phyloP scores from a whole-genome alignment of 2,888 invertebrate genomes.

The Drymonia ruficornis region DNA sequence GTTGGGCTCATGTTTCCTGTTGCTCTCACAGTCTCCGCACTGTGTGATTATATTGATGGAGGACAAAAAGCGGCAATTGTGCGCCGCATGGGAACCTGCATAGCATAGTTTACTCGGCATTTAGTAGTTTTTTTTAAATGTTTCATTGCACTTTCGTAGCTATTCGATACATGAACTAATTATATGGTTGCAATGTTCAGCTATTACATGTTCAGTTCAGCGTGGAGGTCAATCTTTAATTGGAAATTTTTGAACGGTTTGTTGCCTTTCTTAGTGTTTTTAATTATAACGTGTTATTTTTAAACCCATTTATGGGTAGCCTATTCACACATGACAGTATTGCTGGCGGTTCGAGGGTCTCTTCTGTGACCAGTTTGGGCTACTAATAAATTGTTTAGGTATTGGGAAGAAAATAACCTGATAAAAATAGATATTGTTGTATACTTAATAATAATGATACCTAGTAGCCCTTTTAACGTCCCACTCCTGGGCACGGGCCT shows the following conservation, averaged over 20 bases:
- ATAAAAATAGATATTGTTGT: too few species aligned
- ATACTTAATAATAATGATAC: too few species aligned
- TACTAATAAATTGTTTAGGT: too few species aligned
- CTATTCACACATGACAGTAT: too few species aligned
- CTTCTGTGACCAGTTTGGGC: too few species aligned
- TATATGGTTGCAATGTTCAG: slow-evolving; percentile 15
- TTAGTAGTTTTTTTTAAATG: slow-evolving; percentile 14
- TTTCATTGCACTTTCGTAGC: slow-evolving; percentile 23
- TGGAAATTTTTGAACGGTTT: slow-evolving; percentile 5
- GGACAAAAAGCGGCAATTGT: slow-evolving; percentile 71
- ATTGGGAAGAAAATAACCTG: too few species aligned
- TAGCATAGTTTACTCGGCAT: slow-evolving; percentile 20
- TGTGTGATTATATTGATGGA: slow-evolving; percentile 65
- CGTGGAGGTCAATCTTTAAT: slow-evolving; percentile 18
- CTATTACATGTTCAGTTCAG: slow-evolving; percentile 23
- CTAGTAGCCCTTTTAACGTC: too few species aligned
- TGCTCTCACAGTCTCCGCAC: slow-evolving; percentile 86
- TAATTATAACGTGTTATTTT: not conserved
- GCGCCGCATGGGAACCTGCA: slow-evolving; percentile 59
- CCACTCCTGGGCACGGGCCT: too few species aligned
- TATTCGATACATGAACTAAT: slow-evolving; percentile 17
- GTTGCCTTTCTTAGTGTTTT: not conserved
- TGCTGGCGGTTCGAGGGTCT: too few species aligned
- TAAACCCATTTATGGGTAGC: not conserved
- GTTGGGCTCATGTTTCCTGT: slow-evolving; percentile 88